Base-by-base conservation (phyloP, 2,113 vertebrate species). In the Upupa epops region DNA sequence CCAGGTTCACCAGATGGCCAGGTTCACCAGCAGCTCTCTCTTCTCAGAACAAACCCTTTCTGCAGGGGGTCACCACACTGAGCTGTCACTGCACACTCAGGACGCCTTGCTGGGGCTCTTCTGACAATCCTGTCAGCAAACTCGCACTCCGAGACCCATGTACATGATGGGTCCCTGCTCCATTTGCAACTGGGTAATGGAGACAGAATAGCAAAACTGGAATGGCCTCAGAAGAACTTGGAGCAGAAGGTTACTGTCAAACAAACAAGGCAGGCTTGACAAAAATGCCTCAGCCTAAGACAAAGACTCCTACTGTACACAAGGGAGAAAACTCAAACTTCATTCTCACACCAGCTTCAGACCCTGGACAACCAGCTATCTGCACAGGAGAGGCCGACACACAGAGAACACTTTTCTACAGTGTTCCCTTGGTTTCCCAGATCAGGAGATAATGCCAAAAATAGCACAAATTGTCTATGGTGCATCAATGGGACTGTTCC, bases 271-370 rank as follows among this genome's bases (percentile, higher is more conserved):
- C 54, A 92, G 94, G 82, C 66, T 21, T 83, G 45, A 28, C 71
- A 60, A 76, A 72, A 81, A 61, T 3, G 56, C 17, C 66, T 80
- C 6, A 5, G 78, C 64, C 46, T 70, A 37, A 90, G 70, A 95
- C 92, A 92, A 95, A 95, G 89, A 24, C 54, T 94, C 68, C 77
- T 82, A 88, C 71, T 94, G 92, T 78, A 73, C 71, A 42, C 73
- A 71, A 5, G 37, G 85, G 75, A 96, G 64, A 82, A 93, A 94
- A 95, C 84, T 84, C 84, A 63, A 89, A 83, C 73, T 92, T 72
- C 20, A 42, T 17, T 46, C 61, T 89, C 56, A 40, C 12, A 32
- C 76, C 58, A 9, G 66, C 48, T 69, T 40, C 72, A 2, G 83
- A 68, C 70, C 63, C 72, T 25, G 90, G 61, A 94, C 80, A 96